Conservation (phyloP, 2,888 invertebrate species). For the Trachelus tabidus region DNA sequence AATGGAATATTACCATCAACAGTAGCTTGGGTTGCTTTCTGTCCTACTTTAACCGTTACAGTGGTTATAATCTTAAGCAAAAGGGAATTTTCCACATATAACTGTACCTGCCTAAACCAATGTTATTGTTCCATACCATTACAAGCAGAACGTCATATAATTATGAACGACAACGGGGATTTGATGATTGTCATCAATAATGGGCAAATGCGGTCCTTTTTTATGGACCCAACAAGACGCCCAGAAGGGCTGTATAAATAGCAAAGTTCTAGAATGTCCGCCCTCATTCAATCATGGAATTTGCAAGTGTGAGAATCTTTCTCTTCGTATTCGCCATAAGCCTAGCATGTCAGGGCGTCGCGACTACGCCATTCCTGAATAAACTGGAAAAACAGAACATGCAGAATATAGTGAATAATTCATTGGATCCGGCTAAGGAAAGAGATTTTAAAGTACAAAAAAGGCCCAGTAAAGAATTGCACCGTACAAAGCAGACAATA, state of each 20-base stretch:
- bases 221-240: background rate
- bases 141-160: background rate
- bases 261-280: background rate
- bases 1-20: background rate
- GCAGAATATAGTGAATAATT: background rate
- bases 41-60: background rate
- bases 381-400: background rate
- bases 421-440: background rate
- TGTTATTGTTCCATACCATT: background rate
- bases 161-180: background rate
- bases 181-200: background rate
- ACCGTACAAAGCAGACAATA: background rate
- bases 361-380: background rate
- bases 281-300: background rate
- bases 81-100: background rate
- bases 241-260: background rate
- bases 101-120: background rate
- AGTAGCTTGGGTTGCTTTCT: background rate
- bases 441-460: background rate
- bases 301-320: background rate
- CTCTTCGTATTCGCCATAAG: background rate
- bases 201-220: background rate
- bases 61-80: background rate
- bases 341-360: background rate
- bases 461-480: background rate